Percentiles rank a stretch among this genome's conserved stretches.
phyloP scores from a whole-genome alignment of 2,888 invertebrate species.

The Luperina nickerlii region DNA sequence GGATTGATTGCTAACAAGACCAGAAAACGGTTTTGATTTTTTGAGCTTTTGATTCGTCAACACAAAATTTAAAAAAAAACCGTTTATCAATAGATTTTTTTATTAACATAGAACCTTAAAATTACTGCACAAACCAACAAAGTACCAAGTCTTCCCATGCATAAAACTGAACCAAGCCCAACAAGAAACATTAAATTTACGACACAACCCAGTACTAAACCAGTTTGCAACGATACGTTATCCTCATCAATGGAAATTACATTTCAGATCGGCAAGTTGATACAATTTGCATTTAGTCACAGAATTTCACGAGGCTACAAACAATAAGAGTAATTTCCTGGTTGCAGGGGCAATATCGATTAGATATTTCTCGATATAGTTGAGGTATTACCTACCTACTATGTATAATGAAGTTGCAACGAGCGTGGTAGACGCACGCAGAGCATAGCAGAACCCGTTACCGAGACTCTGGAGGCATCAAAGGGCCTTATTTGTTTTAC shows the following conservation, averaged over 20 bases:
- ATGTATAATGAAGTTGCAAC: not conserved
- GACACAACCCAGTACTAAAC: not conserved
- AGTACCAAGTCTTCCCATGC: not conserved
- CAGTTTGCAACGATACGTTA: constrained; percentile 23
- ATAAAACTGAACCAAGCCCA: not conserved
- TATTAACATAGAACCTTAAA: not conserved
- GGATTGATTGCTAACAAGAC: no score
- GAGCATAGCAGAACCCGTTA: constrained; percentile 11
- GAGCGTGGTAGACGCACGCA: not conserved
- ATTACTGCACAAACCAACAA: not conserved
- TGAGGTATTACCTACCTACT: constrained; percentile 1
- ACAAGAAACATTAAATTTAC: constrained; percentile 14
- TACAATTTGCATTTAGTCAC: constrained; percentile 38
- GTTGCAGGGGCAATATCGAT: constrained; percentile 21
- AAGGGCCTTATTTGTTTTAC: constrained; percentile 7
- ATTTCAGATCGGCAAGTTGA: constrained; percentile 27
- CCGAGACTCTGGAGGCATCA: constrained; percentile 7
- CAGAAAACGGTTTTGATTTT: no score
- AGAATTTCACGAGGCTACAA: constrained; percentile 32
- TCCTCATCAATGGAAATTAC: constrained; percentile 47
- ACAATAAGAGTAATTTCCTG: constrained; percentile 32
- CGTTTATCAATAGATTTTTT: no score
- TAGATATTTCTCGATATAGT: not conserved
- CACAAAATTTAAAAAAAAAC: no score
- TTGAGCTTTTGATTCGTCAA: no score